Percentiles rank a stretch among this genome's conserved stretches.
These are phyloP conservation scores for Drosophila bifasciata DNA, from an alignment of 1,140 invertebrate species.

Conservation along the genomic window DNA sequence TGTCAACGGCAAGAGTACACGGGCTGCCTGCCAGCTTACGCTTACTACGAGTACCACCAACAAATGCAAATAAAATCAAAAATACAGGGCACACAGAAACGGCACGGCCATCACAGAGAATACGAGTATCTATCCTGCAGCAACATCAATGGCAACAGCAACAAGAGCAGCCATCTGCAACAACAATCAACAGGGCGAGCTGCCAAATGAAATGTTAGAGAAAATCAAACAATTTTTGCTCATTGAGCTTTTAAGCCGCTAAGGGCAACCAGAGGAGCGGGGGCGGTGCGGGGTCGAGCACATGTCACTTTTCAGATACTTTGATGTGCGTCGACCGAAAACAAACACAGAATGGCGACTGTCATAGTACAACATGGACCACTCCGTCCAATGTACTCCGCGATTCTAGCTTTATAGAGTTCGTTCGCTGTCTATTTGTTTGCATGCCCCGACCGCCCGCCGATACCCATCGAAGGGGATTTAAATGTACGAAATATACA, in stretches of 20 bases:
- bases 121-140: conserved; percentile 1
- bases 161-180: conserved; percentile 5
- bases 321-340: conserved; percentile 59
- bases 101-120: conserved; percentile 10
- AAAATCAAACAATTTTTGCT: conserved; percentile 74
- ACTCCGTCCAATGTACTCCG: background rate
- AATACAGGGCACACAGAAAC: conserved; percentile 16
- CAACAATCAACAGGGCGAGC: conserved; percentile 27
- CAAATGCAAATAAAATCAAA: conserved; percentile 61
- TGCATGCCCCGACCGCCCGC: conserved; percentile 11
- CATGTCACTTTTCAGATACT: conserved; percentile 65
- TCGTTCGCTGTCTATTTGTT: conserved; percentile 20
- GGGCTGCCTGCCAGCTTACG: conserved; percentile 41
- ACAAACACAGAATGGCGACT: conserved; percentile 51
- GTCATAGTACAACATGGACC: conserved; percentile 14
- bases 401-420: background rate
- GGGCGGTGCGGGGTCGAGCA: conserved; percentile 26
- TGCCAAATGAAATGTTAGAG: conserved; percentile 60
- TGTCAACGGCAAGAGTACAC: conserved; percentile 42
- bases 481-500: conserved; percentile 31
- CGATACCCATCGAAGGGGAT: conserved; percentile 34
- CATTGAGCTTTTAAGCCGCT: conserved; percentile 75
- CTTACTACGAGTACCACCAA: conserved; percentile 27
- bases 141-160: conserved; percentile 8
- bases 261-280: conserved; percentile 17